Base-by-base conservation (phyloP, 2,888 invertebrate species). In the Macaria liturata region DNA sequence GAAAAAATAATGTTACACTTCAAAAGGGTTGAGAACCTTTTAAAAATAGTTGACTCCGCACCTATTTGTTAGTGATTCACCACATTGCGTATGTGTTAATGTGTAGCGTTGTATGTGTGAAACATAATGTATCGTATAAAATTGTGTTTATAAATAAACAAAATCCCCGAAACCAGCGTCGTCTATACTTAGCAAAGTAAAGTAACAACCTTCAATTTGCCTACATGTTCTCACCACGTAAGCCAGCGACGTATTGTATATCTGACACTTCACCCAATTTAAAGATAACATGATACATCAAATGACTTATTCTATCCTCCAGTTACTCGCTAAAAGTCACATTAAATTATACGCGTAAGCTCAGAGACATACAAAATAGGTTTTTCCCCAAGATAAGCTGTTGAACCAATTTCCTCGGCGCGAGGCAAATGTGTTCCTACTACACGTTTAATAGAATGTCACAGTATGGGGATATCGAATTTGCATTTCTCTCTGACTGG, bases 301-400 rank as follows among this genome's bases (percentile, higher is more conserved):
- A 62, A 65, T 64, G 65, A 67, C 67, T 63, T 67, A 61, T 67
- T 60, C 53, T 56, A 60, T 59, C 58, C 63, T 20, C 50, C 53
- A 59, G 60, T 57, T 54, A 59, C 60, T 65, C 55, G 49, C 59
- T 62, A 56, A 58, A 61, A 62, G 63, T 67, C 65, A 62, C 63
- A 64, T 65, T 67, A 64, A 63, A 65, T 65, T 67, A 67, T 62
- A 62, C 49, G 65, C 57, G 62, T 59, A 64, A 65, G 57, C 67
- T 57, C 58, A 46, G 47, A 58, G 46, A 59, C 51, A 63, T 57
- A 60, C 60, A 62, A 60, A 66, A 65, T 62, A 61, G 60, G 55
- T 49, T 62, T 61, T 63, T 64, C 61, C 57, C 47, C 49, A 56
- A 66, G 67, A 65, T 67, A 67, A 67, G 63, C 63, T 61, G 50